Evolutionary conservation across 2,797 vertebrate species (phyloP), one percentile per base, ranked within the genome.

Genomic region (Spinibarbus caldwelli): DNA sequence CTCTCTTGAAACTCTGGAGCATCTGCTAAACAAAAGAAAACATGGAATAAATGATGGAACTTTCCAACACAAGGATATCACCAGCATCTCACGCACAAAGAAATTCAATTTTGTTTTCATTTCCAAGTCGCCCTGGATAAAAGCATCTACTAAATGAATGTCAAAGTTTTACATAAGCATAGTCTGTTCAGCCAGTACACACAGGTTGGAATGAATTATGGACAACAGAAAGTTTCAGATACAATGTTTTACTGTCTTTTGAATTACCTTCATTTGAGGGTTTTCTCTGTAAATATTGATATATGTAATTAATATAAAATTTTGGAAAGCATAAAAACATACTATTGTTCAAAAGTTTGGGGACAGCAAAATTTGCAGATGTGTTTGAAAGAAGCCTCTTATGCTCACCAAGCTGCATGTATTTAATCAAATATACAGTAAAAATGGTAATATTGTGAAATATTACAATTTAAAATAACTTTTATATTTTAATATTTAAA

Each of bases 1-100:
- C 97, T 98, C 87, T 99, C 98, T 91, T 98, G 97, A 95, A 99
- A 99, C 92, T 99, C 98, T 45, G 97, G 96, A 0, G 96, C 96
- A 92, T 99, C 98, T 99, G 95, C 70, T 49, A 73, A 82, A 83
- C 83, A 85, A 80, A 85, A 72, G 41, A 80, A 85, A 80, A 80
- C 66, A 79, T 62, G 41, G 66, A 71, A 72, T 62, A 80, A 85
- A 85, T 80, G 64, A 85, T 47, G 47, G 38, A 34, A 38, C 34
- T 78, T 78, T 78, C 38, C 45, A 66, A 49, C 57, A 77, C n/a
- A 52, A 66, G 34, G 59, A 66, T 83, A 75, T 83, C 71, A 52
- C 45, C 45, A 14, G 31, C 82, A 23, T 83, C 57, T 76, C 72
- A 76, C 19, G 29, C 81, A 83, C 54, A 64, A 45, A 36, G 23